Base-by-base conservation (phyloP, 92 coral and sea anemone species). In the Plumapathes pennacea region DNA sequence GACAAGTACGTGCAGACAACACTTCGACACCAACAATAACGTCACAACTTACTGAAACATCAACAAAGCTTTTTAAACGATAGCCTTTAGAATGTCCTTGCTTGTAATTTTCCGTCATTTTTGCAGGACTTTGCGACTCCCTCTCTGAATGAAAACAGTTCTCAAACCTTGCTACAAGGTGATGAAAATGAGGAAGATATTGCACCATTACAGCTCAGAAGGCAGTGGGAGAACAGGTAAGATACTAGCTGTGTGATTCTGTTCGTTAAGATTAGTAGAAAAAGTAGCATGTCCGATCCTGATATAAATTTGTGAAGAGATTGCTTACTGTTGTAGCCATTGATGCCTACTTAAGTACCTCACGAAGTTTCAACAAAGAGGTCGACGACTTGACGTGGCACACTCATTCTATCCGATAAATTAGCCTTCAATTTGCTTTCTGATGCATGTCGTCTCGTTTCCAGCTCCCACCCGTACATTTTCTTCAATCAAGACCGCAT, bases 401-500 rank as follows among this genome's bases (percentile, higher is more conserved):
- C 11, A 19, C 10, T 23, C 28, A 47, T 27, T 19, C 12, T 4
- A 32, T 19, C 2, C 10, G 9, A n/a, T n/a, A n/a, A n/a, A n/a
- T n/a, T n/a, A n/a, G n/a, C n/a, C n/a, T n/a, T n/a, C n/a, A 7
- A 6, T 11, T 54, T 36, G 0, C 21, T 17, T 2, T 21, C 60
- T 36, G 21, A 30, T 3, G 13, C 31, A 24, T 17, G 10, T 13
- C 47, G 28, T 64, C 42, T 30, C 10, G 11, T 29, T 51, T 61
- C 11, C 84, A 88, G 96, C 47, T 86, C 83, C 21, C 96, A 88
- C 51, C 96, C 96, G 10, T 88, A 88, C 52, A 72, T 86, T 50
- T 82, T 82, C 71, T 88, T 88, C 71, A 82, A 88, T 54, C 72
- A 77, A 71, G 96, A 88, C 59, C 80, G 51, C 28, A 38, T 42